phyloP scores from a whole-genome alignment of 1,140 invertebrate species.

The Zaprionus camerounensis region DNA sequence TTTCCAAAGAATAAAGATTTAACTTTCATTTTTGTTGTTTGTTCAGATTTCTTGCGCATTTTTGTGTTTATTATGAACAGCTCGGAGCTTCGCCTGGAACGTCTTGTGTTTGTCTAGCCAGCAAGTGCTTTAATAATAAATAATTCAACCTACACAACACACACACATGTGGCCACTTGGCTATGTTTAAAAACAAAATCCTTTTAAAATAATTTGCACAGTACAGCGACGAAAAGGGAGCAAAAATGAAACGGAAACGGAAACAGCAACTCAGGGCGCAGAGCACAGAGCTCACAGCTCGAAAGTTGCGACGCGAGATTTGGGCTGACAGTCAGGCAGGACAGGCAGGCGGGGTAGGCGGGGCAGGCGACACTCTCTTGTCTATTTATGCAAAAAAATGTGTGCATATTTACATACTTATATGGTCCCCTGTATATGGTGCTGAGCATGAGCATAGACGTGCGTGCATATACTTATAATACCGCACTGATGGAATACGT shows the following conservation, averaged over 20 bases:
- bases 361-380: constrained; percentile 52
- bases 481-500: constrained; percentile 75
- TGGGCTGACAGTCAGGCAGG: constrained; percentile 17
- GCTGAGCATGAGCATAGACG: constrained; percentile 10
- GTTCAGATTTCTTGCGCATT: not conserved
- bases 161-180: constrained; percentile 11
- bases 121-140: constrained; percentile 52
- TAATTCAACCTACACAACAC: constrained; percentile 41
- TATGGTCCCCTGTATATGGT: not conserved
- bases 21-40: not conserved
- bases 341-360: constrained; percentile 21
- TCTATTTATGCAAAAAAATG: constrained; percentile 75
- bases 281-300: constrained; percentile 7
- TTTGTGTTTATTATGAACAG: not conserved
- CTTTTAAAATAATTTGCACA: constrained; percentile 78
- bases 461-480: constrained; percentile 58
- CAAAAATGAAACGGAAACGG: constrained; percentile 59
- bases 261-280: constrained; percentile 56
- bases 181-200: constrained; percentile 64
- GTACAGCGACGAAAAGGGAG: constrained; percentile 29
- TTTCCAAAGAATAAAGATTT: not conserved
- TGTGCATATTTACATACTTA: constrained; percentile 46
- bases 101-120: constrained; percentile 29
- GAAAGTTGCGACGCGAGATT: constrained; percentile 36
- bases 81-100: constrained; percentile 2